Base-by-base conservation (phyloP, 1,140 invertebrate species). In the Lucilia sericata region DNA sequence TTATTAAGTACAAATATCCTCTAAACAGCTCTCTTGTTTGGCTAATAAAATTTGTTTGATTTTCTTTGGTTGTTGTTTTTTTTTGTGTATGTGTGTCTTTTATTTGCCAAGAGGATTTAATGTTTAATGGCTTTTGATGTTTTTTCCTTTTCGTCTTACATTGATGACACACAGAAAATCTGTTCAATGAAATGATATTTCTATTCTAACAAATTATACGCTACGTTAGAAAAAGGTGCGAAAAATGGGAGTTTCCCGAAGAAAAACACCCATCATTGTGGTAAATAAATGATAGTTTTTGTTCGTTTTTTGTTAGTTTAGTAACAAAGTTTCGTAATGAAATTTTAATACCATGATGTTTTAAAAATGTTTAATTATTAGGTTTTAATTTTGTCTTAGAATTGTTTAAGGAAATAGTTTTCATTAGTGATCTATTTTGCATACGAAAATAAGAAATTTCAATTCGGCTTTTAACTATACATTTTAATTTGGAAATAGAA, bases 101-200 rank as follows among this genome's bases (percentile, higher is more conserved):
- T 42, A 34, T 47, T 78, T 78, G 17, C 14, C 34, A 36, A n/a
- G 36, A 78, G 34, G 55, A 60, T 60, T 60, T 42, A 47, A 25
- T 34, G 36, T 78, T 78, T 42, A 78, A 78, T 78, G 75, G 42
- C 34, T 78, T 78, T 78, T 78, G 34, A 78, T 78, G 34, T 78
- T 30, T 78, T 76, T 76, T 51, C 49, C 51, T n/a, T 76, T 76
- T 5, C 74, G 30, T 36, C 13, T 76, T 36, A 1, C 75, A 78
- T 42, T 78, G 36, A 78, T 47, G 36, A 42, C 17, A 78, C 36
- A 78, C 34, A 36, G 30, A 75, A 75, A 75, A 75, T 34, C 74
- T 47, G 13, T 78, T 78, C 36, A 78, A n/a, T 78, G 75, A 78
- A 60, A n/a, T 60, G 14, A 60, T 42, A 42, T n/a, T 60, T 60